These are phyloP conservation scores for Schizopygopsis pylzovi DNA, from an alignment of 2,797 vertebrate species.

Conservation along the genomic window DNA sequence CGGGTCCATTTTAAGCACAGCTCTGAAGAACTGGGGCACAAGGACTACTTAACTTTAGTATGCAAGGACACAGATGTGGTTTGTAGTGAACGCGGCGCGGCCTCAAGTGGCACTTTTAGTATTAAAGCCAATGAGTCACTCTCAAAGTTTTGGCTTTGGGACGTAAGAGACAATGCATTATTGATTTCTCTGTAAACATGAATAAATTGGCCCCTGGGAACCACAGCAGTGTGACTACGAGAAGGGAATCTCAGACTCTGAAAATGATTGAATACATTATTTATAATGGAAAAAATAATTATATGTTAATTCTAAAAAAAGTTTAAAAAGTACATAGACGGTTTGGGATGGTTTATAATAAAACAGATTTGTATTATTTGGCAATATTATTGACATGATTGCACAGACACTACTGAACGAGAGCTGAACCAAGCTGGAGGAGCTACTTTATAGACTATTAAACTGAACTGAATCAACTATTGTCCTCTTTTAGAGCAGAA, in stretches of 20 bases:
- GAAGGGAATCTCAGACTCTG: not conserved
- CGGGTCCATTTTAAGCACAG: slow-evolving; percentile 35
- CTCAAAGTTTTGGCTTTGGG: slow-evolving; percentile 12
- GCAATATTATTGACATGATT: not conserved
- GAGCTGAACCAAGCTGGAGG: not conserved
- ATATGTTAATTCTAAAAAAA: not conserved
- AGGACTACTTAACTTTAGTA: slow-evolving; percentile 27
- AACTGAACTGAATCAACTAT: not conserved
- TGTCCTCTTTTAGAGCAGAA: too few relatives aligned
- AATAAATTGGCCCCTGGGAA: not conserved
- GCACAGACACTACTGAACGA: not conserved
- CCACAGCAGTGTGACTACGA: not conserved
- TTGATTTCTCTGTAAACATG: not conserved
- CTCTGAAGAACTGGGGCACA: slow-evolving; percentile 33
- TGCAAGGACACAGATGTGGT: slow-evolving; percentile 1
- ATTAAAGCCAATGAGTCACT: slow-evolving; percentile 18
- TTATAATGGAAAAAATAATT: not conserved
- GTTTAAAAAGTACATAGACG: not conserved
- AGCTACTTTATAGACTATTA: not conserved
- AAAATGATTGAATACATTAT: not conserved
- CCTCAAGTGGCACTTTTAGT: not conserved
- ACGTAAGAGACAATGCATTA: not conserved
- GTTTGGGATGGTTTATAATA: not conserved
- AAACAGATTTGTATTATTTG: not conserved
- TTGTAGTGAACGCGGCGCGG: slow-evolving; percentile 1